These are phyloP conservation scores for Turnix velox DNA, from an alignment of 2,113 vertebrate genomes.

Conservation along the genomic window DNA sequence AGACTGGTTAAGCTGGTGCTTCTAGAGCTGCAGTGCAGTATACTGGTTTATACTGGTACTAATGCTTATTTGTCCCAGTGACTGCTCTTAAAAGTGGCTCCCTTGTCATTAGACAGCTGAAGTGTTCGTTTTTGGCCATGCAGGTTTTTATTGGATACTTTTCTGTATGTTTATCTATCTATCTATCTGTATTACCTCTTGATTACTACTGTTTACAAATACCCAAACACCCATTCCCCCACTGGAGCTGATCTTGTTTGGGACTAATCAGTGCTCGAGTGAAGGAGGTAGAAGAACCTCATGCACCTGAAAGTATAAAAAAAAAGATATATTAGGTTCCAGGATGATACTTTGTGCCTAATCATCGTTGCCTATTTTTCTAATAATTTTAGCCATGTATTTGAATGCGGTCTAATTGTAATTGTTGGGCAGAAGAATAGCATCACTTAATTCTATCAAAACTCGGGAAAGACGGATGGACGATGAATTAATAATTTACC, in stretches of 20 bases:
- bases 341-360: not conserved
- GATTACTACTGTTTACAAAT: not conserved
- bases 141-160: not conserved
- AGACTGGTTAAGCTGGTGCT: not conserved
- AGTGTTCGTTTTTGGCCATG: not conserved
- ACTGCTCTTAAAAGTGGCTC: not conserved
- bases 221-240: not conserved
- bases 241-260: not conserved
- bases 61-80: not conserved
- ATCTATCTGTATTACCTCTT: not conserved
- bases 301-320: too few species aligned
- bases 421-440: slow-evolving; percentile 87
- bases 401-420: slow-evolving; percentile 80
- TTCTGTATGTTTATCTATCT: not conserved
- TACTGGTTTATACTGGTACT: not conserved
- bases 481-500: slow-evolving; percentile 92
- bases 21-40: not conserved
- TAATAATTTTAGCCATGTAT: slow-evolving; percentile 57
- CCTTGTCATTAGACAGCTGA: not conserved
- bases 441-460: slow-evolving; percentile 80
- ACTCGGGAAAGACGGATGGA: slow-evolving; percentile 79
- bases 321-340: slow-evolving; percentile 19
- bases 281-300: not conserved
- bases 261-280: not conserved
- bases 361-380: slow-evolving; percentile 46